Percentiles rank a stretch among this genome's conserved stretches.
phyloP scores from a whole-genome alignment of 1,140 invertebrate genomes.

The Danaus plexippus region DNA sequence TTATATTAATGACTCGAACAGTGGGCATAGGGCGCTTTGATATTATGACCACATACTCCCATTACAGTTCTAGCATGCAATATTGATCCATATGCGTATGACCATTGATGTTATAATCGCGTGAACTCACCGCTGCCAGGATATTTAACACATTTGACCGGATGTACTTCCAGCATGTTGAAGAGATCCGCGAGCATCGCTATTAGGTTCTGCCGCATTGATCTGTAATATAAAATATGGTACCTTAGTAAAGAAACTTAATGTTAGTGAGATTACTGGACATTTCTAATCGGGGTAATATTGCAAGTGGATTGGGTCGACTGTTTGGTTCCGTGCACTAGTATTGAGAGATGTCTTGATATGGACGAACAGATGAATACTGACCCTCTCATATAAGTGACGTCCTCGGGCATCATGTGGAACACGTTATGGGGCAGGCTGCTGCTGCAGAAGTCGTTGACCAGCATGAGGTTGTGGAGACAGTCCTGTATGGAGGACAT shows the following conservation, averaged over 20 bases:
- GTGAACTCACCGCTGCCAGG: conserved; percentile 74
- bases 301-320: too few relatives aligned
- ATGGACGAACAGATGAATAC: conserved; percentile 11
- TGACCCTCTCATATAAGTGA: conserved; percentile 95
- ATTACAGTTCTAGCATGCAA: conserved; percentile 58
- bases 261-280: background rate
- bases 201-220: conserved; percentile 93
- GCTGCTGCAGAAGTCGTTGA: conserved; percentile 89
- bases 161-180: conserved; percentile 94
- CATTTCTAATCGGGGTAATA: too few relatives aligned
- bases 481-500: conserved; percentile 83
- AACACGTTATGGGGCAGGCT: conserved; percentile 91
- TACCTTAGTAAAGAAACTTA: background rate
- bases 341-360: too few relatives aligned
- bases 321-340: too few relatives aligned
- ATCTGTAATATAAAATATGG: conserved; percentile 71
- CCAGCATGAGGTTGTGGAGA: conserved; percentile 92
- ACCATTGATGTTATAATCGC: conserved; percentile 6
- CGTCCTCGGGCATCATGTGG: conserved; percentile 96
- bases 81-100: conserved; percentile 30
- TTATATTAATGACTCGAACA: conserved; percentile 32
- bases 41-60: conserved; percentile 72
- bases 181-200: conserved; percentile 97
- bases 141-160: conserved; percentile 88
- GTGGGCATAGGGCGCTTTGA: conserved; percentile 55